Percentiles rank a stretch among this genome's conserved stretches.
Conservation (phyloP, 2,113 vertebrate species). For the Redunca redunca region DNA sequence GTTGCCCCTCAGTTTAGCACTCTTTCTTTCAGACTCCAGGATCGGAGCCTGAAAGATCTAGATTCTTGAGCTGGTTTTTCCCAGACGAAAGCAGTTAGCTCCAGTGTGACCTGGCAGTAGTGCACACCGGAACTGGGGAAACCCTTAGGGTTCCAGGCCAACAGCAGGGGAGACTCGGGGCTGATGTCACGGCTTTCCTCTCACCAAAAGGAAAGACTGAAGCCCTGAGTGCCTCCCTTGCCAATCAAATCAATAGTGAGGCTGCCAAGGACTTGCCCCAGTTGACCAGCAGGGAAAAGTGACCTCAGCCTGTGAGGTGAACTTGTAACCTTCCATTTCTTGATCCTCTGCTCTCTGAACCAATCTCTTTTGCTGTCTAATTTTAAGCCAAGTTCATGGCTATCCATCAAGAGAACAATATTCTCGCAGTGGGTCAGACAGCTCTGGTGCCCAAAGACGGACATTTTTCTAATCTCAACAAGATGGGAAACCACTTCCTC, state of each 20-base stretch:
- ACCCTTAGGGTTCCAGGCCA: neutral
- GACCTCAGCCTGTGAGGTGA: neutral
- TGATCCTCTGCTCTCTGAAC: neutral
- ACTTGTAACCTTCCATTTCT: neutral
- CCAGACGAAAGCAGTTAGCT: neutral
- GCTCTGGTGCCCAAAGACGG: neutral
- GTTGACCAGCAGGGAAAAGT: neutral
- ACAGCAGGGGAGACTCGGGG: neutral
- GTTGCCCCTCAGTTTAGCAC: neutral
- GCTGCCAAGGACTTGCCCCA: neutral
- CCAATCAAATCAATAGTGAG: neutral
- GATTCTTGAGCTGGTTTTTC: neutral
- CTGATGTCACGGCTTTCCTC: neutral
- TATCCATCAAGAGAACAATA: neutral
- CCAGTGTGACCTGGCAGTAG: accelerated
- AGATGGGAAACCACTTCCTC: neutral
- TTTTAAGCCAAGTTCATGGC: neutral
- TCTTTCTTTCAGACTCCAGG: neutral
- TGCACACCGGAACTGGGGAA: neutral
- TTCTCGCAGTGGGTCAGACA: neutral
- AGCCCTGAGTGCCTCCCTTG: neutral
- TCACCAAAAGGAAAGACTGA: neutral
- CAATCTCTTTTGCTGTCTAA: neutral
- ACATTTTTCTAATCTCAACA: neutral
- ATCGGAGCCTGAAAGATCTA: neutral